Evolutionary conservation across 2,797 vertebrate genomes (phyloP).

Genomic region (Mallotus villosus): DNA sequence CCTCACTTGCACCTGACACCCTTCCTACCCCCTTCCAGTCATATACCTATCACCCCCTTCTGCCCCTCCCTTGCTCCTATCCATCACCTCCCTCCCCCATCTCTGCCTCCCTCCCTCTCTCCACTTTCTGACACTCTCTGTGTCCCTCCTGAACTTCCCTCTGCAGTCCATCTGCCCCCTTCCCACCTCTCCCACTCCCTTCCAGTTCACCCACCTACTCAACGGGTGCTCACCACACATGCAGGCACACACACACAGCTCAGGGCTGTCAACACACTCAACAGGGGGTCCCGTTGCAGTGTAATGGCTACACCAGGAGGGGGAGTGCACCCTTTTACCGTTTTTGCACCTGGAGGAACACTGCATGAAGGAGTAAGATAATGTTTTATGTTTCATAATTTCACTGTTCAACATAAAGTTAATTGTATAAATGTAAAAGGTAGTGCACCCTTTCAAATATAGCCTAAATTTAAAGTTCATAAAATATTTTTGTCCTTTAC

Average conservation of each 20-base stretch:
- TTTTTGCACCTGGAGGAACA: conserved; percentile 14
- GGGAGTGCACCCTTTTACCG: conserved; percentile 38
- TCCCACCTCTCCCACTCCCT: conserved; percentile 80
- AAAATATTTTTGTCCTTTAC: too few relatives aligned
- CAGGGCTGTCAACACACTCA: conserved; percentile 60
- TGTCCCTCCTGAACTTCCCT: conserved; percentile 82
- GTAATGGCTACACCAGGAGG: conserved; percentile 56
- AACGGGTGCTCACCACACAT: conserved; percentile 75
- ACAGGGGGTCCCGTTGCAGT: conserved; percentile 53
- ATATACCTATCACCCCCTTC: conserved; percentile 44
- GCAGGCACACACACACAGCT: conserved; percentile 24
- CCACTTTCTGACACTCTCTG: conserved; percentile 39
- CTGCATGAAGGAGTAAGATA: neutral
- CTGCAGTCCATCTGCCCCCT: conserved; percentile 89
- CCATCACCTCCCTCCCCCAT: conserved; percentile 52
- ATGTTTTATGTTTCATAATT: neutral
- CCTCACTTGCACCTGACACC: conserved; percentile 43
- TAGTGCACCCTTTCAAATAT: neutral
- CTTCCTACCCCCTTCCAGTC: conserved; percentile 40
- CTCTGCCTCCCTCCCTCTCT: conserved; percentile 49
- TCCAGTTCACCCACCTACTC: conserved; percentile 83
- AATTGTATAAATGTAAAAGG: neutral
- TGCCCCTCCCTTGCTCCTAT: conserved; percentile 44
- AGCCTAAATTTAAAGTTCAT: neutral
- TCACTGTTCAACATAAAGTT: neutral